Conservation (phyloP, 2,113 vertebrate species). For the Centropus unirufus region DNA sequence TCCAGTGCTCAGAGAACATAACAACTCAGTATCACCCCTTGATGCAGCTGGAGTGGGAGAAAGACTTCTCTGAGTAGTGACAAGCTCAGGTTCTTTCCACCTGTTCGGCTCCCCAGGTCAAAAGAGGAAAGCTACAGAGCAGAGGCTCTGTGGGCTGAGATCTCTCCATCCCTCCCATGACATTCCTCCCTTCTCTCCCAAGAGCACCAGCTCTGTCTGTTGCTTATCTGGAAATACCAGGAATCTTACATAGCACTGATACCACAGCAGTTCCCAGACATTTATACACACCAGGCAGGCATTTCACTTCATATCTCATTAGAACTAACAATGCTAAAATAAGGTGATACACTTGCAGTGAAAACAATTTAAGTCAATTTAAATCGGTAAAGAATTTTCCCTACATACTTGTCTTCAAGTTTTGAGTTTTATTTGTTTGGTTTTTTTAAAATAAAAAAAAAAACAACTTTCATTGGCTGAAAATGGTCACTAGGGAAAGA, state of each 20-base stretch:
- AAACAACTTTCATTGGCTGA: neutral
- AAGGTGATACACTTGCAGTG: neutral
- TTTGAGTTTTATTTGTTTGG: neutral
- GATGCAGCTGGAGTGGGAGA: neutral
- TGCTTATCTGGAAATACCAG: constrained; percentile 30
- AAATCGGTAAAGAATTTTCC: neutral
- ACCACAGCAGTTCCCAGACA: neutral
- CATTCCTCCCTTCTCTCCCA: neutral
- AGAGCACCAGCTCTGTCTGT: neutral
- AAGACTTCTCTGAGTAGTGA: neutral
- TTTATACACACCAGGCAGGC: neutral
- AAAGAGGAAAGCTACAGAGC: neutral
- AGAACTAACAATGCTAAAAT: neutral
- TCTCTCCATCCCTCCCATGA: neutral
- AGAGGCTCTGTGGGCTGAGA: neutral
- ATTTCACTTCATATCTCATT: neutral
- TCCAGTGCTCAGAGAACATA: neutral
- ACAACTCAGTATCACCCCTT: neutral
- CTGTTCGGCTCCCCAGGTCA: neutral
- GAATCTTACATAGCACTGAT: neutral
- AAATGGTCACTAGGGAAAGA: neutral
- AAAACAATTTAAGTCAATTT: neutral
- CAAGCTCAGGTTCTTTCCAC: neutral
- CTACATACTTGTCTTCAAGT: neutral
- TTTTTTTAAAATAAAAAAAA: neutral